Percentiles rank a stretch among this genome's conserved stretches.
phyloP scores from a whole-genome alignment of 2,113 vertebrate genomes.

The Odontophorus gujanensis region DNA sequence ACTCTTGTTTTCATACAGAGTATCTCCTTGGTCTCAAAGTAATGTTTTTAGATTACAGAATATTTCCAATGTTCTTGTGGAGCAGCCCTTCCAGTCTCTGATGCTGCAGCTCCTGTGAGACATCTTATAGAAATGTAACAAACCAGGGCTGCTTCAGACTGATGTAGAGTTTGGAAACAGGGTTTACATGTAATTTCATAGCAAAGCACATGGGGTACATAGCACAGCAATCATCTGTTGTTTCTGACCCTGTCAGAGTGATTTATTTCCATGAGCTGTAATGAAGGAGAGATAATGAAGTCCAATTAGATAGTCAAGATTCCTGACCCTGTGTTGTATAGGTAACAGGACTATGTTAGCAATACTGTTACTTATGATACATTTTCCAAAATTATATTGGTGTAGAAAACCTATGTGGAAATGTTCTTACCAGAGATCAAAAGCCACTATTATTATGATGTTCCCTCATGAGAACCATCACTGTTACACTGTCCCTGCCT shows the following conservation, averaged over 20 bases:
- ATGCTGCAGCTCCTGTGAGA: neutral
- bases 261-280: neutral
- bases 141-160: neutral
- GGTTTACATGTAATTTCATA: neutral
- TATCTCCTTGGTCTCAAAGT: neutral
- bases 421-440: neutral
- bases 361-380: neutral
- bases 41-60: neutral
- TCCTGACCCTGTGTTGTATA: neutral
- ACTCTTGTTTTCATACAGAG: neutral
- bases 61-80: neutral
- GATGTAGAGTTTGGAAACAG: neutral
- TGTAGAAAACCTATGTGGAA: neutral
- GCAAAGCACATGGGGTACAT: neutral
- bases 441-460: neutral
- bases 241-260: neutral
- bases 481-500: neutral
- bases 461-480: neutral
- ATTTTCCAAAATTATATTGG: neutral
- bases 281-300: neutral
- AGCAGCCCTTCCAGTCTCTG: neutral
- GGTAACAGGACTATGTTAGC: neutral
- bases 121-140: neutral
- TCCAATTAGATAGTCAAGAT: neutral
- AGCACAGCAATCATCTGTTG: neutral